Base-by-base conservation (phyloP, 2,888 invertebrate species). In the Cryptosula pallasiana region DNA sequence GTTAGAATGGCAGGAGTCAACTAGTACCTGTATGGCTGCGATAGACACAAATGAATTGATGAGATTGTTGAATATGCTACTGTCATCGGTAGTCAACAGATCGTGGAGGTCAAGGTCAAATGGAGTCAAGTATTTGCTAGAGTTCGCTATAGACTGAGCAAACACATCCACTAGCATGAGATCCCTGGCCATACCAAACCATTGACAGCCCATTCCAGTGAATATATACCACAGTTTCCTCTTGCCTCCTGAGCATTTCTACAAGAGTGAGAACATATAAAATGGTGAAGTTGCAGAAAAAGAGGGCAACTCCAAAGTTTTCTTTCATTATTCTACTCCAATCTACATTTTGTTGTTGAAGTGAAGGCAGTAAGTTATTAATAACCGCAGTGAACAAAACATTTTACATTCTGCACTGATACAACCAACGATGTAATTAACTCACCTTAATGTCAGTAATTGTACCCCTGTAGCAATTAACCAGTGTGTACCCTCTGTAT, bases 171-270 rank as follows among this genome's bases (percentile, higher is more conserved):
- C 87, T 75, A 88, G 86, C 90, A 97, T 90, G 77, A 99, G 88
- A 73, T 91, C 89, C 81, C 90, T 90, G 20, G 91, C 96, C 97
- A 98, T 98, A 79, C 94, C 94, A 69, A 92, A 89, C 97, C 97
- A 98, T 86, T 98, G 98, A 57, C 93, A 91, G 20, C 98, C 98
- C 98, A 99, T 98, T 74, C 99, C 99, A 69, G 95, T 92, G 87
- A 95, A 98, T 75, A 98, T 89, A 85, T 90, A 98, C 94, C 96
- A 98, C 72, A 97, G 86, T 0, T 96, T 94, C 20, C 92, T 89
- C 75, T 89, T 88, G 58, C 91, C 90, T 20, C 87, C 69, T 2
- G 78, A 71, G 32, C 78, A 76, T 73, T 80, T 78, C 81, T 83
- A 76, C n/a, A n/a, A n/a, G 95, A 92, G 87, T 98, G 75, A 98